Evolutionary conservation across 2,888 invertebrate genomes (phyloP).

Genomic region (Hydrotaea diabolus): DNA sequence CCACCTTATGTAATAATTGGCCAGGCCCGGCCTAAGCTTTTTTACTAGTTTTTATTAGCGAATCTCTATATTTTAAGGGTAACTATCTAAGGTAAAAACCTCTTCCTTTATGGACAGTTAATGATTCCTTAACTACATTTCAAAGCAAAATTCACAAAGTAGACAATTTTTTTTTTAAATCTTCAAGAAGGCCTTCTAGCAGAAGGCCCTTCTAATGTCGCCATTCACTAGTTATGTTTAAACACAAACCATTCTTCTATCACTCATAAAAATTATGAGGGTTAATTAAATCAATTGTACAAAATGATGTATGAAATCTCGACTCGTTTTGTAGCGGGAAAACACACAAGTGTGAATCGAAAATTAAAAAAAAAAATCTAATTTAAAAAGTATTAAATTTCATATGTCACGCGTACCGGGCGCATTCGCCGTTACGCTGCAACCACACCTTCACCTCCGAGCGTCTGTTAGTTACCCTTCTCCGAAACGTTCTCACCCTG

Average conservation of each 20-base stretch:
- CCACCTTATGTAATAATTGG: too few species aligned
- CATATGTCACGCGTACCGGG: slow-evolving; percentile 60
- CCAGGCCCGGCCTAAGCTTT: too few species aligned
- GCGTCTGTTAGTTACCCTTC: neutral
- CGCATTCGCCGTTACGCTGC: neutral
- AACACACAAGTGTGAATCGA: slow-evolving; percentile 16
- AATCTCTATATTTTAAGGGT: too few species aligned
- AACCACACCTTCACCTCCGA: slow-evolving; percentile 31
- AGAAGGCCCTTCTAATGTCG: neutral
- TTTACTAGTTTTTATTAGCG: too few species aligned
- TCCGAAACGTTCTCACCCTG: neutral
- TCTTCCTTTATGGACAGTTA: too few species aligned
- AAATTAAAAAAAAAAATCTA: slow-evolving; percentile 37
- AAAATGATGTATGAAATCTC: slow-evolving; percentile 32
- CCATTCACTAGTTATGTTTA: neutral
- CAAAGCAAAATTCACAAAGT: too few species aligned
- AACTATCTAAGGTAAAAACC: too few species aligned
- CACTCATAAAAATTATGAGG: slow-evolving; percentile 42
- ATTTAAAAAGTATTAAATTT: slow-evolving; percentile 60
- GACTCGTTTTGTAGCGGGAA: neutral
- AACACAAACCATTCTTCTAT: neutral
- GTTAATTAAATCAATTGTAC: slow-evolving; percentile 60
- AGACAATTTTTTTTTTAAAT: too few species aligned
- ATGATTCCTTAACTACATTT: too few species aligned
- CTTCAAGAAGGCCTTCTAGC: neutral